A percentile compares a stretch with the other conserved stretches of the same genome.
Conservation (phyloP, 1,140 invertebrate species). For the Lucilia cuprina region DNA sequence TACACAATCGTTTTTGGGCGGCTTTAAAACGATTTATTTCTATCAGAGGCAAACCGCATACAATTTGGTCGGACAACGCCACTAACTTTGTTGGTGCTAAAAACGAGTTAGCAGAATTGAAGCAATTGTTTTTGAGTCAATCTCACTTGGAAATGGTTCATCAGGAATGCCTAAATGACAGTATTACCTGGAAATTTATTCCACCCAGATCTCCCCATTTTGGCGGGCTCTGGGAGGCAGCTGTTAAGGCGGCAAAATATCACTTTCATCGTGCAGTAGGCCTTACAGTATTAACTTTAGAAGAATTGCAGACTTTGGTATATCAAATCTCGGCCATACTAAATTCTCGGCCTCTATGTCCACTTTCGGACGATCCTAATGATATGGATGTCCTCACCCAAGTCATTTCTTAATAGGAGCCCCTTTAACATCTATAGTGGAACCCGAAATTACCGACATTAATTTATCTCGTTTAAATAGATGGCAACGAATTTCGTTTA, state of each 20-base stretch:
- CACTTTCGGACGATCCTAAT: background rate
- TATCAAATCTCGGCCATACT: slow-evolving; percentile 5
- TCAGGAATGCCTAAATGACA: slow-evolving; percentile 27
- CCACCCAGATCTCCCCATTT: slow-evolving; percentile 49
- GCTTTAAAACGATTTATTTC: slow-evolving; percentile 43
- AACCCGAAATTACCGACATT: slow-evolving; percentile 9
- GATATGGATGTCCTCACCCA: slow-evolving; percentile 33
- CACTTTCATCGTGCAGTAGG: slow-evolving; percentile 47
- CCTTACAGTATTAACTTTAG: slow-evolving; percentile 36
- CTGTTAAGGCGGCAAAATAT: too few relatives aligned
- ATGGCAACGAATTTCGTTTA: background rate
- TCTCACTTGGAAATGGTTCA: background rate
- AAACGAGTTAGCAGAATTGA: slow-evolving; percentile 37
- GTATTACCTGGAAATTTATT: slow-evolving; percentile 48
- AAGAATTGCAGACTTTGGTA: background rate
- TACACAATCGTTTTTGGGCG: slow-evolving; percentile 38
- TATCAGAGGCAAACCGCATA: slow-evolving; percentile 39
- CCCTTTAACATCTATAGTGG: background rate
- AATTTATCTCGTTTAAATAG: background rate
- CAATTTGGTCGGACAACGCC: slow-evolving; percentile 37
- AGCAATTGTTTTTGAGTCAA: slow-evolving; percentile 14
- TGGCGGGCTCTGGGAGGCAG: slow-evolving; percentile 40
- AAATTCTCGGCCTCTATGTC: slow-evolving; percentile 8
- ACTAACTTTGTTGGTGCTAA: slow-evolving; percentile 46
- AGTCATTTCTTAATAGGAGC: background rate